Evolutionary conservation across 2,888 invertebrate genomes (phyloP).

Genomic region (Lathronympha strigana): DNA sequence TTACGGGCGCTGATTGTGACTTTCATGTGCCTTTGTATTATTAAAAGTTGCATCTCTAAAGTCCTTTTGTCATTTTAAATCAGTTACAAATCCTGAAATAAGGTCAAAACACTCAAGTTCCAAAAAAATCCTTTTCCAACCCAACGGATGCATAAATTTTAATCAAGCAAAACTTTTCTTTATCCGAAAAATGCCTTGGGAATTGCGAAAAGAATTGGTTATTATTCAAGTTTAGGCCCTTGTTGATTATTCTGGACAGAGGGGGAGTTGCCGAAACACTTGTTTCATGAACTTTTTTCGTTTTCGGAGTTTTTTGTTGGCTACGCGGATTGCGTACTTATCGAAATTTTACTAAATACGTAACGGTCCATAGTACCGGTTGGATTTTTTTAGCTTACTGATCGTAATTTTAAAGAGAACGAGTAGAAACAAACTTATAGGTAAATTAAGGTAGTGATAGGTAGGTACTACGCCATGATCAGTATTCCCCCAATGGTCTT

Average conservation of each 20-base stretch:
- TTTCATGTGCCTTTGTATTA: neutral
- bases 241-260: constrained; percentile 49
- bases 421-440: neutral
- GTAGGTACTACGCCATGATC: neutral
- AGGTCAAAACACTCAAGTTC: constrained; percentile 9
- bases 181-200: constrained; percentile 27
- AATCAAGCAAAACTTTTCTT: constrained; percentile 31
- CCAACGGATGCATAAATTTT: constrained; percentile 18
- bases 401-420: neutral
- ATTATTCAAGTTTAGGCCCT: constrained; percentile 44
- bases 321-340: constrained; percentile 20
- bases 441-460: too few species aligned
- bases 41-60: neutral
- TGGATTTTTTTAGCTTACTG: neutral
- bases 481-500: too few species aligned
- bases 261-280: constrained; percentile 44
- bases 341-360: neutral
- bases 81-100: constrained; percentile 6
- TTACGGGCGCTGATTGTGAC: too few species aligned
- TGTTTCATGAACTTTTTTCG: constrained; percentile 37
- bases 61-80: constrained; percentile 1
- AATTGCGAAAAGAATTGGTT: constrained; percentile 39
- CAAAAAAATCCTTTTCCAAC: neutral
- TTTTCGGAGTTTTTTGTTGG: constrained; percentile 22
- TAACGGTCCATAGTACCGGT: neutral